phyloP scores from a whole-genome alignment of 2,113 vertebrate species.

The Ceyx margarethae region DNA sequence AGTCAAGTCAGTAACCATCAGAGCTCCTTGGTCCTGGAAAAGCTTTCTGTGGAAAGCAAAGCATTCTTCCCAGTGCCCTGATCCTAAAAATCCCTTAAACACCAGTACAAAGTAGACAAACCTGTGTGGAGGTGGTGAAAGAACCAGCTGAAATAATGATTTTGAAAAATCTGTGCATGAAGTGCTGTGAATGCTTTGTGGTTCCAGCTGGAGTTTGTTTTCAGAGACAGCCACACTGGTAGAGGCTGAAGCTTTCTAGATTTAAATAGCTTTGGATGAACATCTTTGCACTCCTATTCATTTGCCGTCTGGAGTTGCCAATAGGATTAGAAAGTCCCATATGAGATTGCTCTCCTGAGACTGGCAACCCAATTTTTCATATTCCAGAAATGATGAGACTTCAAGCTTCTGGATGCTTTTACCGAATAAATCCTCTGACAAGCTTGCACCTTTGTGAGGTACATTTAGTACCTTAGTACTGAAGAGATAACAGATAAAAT shows the following conservation, averaged over 20 bases:
- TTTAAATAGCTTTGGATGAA: conserved; percentile 19
- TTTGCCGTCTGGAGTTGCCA: not conserved
- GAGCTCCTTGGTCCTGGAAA: not conserved
- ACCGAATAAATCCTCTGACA: not conserved
- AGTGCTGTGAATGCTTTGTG: not conserved
- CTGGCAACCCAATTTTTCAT: conserved; percentile 40
- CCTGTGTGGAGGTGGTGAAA: not conserved
- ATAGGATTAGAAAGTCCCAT: not conserved
- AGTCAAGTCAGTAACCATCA: not conserved
- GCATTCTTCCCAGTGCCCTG: not conserved
- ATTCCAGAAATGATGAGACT: conserved; percentile 17
- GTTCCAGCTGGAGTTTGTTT: not conserved
- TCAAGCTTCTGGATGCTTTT: not conserved
- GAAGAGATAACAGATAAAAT: not conserved
- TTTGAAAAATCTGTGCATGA: not conserved
- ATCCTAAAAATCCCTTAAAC: not conserved
- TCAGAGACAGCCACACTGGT: not conserved
- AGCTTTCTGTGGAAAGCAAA: not conserved
- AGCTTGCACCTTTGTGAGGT: not conserved
- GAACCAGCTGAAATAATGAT: not conserved
- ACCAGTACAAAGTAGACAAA: not conserved
- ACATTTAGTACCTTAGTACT: no score
- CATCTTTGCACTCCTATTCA: not conserved
- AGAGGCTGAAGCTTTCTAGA: not conserved
- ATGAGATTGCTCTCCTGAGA: conserved; percentile 13